Conservation (phyloP, 1,140 invertebrate genomes). For the Calosoma granatense region DNA sequence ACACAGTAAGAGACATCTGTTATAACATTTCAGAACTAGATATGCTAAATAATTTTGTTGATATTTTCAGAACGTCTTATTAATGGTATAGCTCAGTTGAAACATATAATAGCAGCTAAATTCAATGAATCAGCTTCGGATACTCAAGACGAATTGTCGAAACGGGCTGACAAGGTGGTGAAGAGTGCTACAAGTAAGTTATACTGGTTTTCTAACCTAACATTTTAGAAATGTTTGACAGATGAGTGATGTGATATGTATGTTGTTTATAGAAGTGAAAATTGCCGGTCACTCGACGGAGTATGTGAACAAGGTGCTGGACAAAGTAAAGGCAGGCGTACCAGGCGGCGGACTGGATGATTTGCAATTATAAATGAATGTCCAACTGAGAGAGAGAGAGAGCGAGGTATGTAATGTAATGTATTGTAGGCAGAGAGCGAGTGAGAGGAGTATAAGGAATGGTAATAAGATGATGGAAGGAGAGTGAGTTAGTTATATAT, state of each 20-base stretch:
- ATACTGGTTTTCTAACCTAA: no score
- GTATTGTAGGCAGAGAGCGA: no score
- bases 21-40: background rate
- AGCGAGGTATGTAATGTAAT: no score
- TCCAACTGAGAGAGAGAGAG: no score
- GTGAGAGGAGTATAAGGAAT: no score
- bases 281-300: conserved; percentile 77
- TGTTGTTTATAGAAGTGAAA: conserved; percentile 49
- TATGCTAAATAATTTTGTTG: conserved; percentile 4
- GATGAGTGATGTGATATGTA: conserved; percentile 13
- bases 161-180: conserved; percentile 53
- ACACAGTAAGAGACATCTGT: conserved; percentile 89
- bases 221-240: conserved; percentile 4
- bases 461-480: no score
- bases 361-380: conserved; percentile 3
- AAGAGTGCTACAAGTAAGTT: conserved; percentile 54
- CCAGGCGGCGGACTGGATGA: conserved; percentile 57
- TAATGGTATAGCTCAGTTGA: conserved; percentile 53
- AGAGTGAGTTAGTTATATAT: background rate
- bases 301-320: conserved; percentile 77
- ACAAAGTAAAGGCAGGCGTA: conserved; percentile 58
- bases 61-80: conserved; percentile 52
- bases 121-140: conserved; percentile 41
- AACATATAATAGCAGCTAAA: conserved; percentile 51
- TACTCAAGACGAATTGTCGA: conserved; percentile 49